Percentiles rank a stretch among this genome's conserved stretches.
phyloP scores from a whole-genome alignment of 2,797 vertebrate species.

The Chrosomus eos region DNA sequence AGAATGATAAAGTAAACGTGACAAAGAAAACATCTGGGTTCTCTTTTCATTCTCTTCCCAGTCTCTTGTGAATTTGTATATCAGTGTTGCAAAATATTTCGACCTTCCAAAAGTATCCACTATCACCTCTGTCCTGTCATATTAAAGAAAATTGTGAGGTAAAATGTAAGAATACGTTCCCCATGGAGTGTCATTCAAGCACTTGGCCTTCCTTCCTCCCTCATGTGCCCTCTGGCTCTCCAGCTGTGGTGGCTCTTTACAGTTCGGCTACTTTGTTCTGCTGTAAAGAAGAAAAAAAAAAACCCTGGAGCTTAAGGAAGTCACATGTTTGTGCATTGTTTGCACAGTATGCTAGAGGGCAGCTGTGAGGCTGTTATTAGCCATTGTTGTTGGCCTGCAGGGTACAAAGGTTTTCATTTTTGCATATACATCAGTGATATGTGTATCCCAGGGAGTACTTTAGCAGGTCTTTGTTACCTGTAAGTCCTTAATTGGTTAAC shows the following conservation, averaged over 20 bases:
- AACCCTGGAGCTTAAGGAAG: neutral
- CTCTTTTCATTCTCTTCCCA: conserved; percentile 34
- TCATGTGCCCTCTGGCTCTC: neutral
- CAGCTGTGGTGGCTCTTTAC: conserved; percentile 33
- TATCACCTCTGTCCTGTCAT: conserved; percentile 39
- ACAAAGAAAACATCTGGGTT: conserved; percentile 63
- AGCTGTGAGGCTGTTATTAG: conserved; percentile 15
- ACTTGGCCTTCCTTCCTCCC: conserved; percentile 5
- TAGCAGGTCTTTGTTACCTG: neutral
- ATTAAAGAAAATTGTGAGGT: conserved; percentile 31
- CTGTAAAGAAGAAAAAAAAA: neutral
- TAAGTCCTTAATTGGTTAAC: neutral
- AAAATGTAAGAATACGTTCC: conserved; percentile 15
- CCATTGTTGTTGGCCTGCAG: conserved; percentile 9
- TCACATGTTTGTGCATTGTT: neutral
- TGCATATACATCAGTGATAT: neutral
- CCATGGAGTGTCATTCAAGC: neutral
- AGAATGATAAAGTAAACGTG: conserved; percentile 43
- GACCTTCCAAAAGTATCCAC: conserved; percentile 36
- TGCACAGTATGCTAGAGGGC: neutral
- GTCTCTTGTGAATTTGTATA: conserved; percentile 68
- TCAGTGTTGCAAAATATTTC: conserved; percentile 46
- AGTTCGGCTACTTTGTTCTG: neutral
- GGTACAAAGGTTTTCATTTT: neutral
- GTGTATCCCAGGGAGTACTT: neutral